Base-by-base conservation (phyloP, 2,113 vertebrate species). In the Gallinago undulata region DNA sequence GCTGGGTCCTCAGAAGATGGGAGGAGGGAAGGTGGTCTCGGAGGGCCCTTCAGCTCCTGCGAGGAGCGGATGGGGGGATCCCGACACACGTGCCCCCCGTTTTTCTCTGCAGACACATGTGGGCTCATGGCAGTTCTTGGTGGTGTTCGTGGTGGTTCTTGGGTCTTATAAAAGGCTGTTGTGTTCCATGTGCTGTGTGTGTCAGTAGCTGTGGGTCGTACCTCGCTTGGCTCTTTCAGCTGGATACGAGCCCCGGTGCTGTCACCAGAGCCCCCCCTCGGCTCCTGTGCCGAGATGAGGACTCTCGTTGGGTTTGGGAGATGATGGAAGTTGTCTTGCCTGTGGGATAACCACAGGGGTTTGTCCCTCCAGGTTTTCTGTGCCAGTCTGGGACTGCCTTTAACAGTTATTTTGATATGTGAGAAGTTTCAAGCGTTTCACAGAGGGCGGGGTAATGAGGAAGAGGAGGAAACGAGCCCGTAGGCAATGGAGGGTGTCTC, bases 251-350 rank as follows among this genome's bases (percentile, higher is more conserved):
- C 74, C 51, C 37, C 2, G 1, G 60, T 37, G 74, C 31, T 10
- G 1, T 37, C 67, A 9, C 39, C 45, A 1, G 5, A 35, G 47
- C 59, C 31, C 3, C n/a, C 13, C 1, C 47, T 27, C 12, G 3
- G 60, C 75, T 37, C 28, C 28, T 25, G 27, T 8, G 62, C 53
- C 4, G 6, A 10, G 35, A 8, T 11, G 22, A 4, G 43, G 48
- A 8, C 45, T 45, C 39, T 35, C 33, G 4, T 22, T 8, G n/a
- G 10, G 51, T 24, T n/a, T 5, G 5, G 10, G 82, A 35, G 57
- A 8, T 11, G 33, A 12, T 33, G 23, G 10, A 23, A 48, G 57
- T 24, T 22, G 2, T 4, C 39, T 48, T 19, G 51, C 39, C 64
- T 8, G 39, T 13, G 70, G 57, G 63, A 9, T 4, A 23, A 39